phyloP scores from a whole-genome alignment of 2,888 invertebrate species.

The Troides oblongomaculatus region DNA sequence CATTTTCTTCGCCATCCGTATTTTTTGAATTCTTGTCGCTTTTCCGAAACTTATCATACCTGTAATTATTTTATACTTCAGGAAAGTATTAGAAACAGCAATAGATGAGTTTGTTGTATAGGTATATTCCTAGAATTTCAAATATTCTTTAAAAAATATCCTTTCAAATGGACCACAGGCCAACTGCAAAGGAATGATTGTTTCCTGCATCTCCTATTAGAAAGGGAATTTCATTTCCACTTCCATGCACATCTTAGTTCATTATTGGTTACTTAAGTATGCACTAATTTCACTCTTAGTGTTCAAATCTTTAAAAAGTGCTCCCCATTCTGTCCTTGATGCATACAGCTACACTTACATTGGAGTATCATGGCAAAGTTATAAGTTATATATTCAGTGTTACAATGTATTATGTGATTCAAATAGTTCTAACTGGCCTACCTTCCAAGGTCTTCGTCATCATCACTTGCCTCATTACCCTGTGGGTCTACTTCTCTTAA shows the following conservation, averaged over 20 bases:
- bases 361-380: not conserved
- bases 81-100: not conserved
- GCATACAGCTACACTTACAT: not conserved
- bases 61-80: conserved; percentile 43
- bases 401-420: too few species aligned
- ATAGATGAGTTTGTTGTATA: too few species aligned
- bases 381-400: too few species aligned
- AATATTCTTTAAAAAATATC: not conserved
- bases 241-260: too few species aligned
- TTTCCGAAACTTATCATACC: conserved; percentile 83
- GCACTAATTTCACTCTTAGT: too few species aligned
- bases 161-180: not conserved
- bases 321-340: not conserved
- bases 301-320: too few species aligned
- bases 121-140: not conserved
- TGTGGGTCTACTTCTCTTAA: conserved; percentile 85
- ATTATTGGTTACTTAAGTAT: too few species aligned
- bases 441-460: conserved; percentile 83
- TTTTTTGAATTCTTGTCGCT: conserved; percentile 80
- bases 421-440: conserved; percentile 38
- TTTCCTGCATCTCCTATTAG: too few species aligned
- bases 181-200: too few species aligned
- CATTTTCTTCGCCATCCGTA: conserved; percentile 63
- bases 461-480: conserved; percentile 86
- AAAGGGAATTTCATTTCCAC: too few species aligned